These are phyloP conservation scores for Homarus gammarus DNA, from an alignment of 2,888 invertebrate genomes.

Conservation along the genomic window DNA sequence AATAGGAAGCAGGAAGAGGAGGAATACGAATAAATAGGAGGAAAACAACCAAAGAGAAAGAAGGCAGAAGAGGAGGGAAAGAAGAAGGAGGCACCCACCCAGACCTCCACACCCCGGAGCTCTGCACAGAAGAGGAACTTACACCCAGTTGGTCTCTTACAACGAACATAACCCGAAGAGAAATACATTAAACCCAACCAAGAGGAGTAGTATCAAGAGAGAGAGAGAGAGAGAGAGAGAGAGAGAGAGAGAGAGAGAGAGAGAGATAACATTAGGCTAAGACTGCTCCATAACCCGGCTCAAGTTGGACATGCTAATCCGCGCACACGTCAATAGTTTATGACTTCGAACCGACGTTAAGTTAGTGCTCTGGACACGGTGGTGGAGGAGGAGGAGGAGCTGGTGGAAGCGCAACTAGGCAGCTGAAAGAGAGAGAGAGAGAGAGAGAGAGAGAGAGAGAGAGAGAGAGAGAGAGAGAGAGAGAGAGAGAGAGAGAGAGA, in stretches of 20 bases:
- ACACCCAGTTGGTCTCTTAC: too few relatives aligned
- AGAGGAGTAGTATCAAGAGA: neutral
- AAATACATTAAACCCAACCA: neutral
- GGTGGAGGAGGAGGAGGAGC: neutral
- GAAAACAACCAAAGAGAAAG: neutral
- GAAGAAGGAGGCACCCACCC: neutral
- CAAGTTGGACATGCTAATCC: conserved; percentile 22
- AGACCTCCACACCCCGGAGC: too few relatives aligned
- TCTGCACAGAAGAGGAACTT: too few relatives aligned
- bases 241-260: neutral
- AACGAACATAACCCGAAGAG: too few relatives aligned
- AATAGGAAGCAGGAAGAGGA: conserved; percentile 3
- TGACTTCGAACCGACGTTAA: neutral
- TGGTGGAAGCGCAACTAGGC: neutral
- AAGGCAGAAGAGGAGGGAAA: neutral
- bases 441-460: neutral
- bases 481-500: too few relatives aligned
- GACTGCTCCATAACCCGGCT: conserved; percentile 5
- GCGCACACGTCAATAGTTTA: conserved; percentile 29
- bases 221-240: neutral
- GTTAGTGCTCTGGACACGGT: conserved; percentile 16
- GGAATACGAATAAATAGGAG: neutral
- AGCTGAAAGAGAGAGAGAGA: neutral
- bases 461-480: neutral
- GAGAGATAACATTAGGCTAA: conserved; percentile 26